phyloP scores from a whole-genome alignment of 2,888 invertebrate genomes.

The Thelaira solivaga region DNA sequence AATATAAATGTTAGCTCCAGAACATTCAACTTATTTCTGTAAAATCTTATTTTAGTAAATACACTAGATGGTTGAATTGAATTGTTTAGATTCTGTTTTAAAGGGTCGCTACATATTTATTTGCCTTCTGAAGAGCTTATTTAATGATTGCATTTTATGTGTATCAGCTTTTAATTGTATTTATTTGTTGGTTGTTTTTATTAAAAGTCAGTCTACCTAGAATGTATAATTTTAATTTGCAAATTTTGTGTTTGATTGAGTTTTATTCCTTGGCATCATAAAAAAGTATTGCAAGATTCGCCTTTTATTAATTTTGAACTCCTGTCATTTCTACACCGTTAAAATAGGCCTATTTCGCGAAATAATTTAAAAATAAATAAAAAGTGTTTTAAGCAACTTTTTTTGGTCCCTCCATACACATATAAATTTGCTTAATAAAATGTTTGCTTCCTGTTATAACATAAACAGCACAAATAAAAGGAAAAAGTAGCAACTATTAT shows the following conservation, averaged over 20 bases:
- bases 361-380: conserved; percentile 34
- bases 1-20: no score
- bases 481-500: conserved; percentile 45
- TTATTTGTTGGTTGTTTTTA: background rate
- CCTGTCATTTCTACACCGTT: conserved; percentile 61
- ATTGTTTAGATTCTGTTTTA: no score
- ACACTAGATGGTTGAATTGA: no score
- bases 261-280: conserved; percentile 14
- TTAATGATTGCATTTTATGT: background rate
- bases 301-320: conserved; percentile 65
- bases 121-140: background rate
- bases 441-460: conserved; percentile 60
- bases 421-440: no score
- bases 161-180: no score
- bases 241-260: conserved; percentile 9
- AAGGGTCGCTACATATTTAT: no score
- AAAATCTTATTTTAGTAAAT: no score
- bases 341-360: conserved; percentile 65
- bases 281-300: conserved; percentile 3
- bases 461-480: no score
- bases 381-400: no score
- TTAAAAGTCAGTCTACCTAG: background rate
- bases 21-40: no score
- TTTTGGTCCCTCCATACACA: no score
- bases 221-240: background rate